These are phyloP conservation scores for Coturnix japonica DNA, from an alignment of 2,113 vertebrate species.

Conservation along the genomic window DNA sequence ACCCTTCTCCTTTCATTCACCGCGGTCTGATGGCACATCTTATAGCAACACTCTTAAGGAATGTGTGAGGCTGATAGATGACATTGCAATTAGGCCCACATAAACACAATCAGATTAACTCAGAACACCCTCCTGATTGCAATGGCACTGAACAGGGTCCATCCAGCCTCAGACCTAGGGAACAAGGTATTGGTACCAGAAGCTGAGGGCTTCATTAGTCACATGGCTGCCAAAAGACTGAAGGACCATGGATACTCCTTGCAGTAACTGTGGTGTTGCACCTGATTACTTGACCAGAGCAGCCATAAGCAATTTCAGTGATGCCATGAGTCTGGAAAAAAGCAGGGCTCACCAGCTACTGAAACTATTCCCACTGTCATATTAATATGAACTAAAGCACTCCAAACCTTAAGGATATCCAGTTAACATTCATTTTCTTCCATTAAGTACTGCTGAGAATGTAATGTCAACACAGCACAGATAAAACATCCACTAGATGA, in stretches of 20 bases:
- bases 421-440: slow-evolving; percentile 2
- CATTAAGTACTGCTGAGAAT: neutral
- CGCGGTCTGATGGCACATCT: neutral
- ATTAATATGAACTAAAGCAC: slow-evolving; percentile 6
- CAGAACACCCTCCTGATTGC: neutral
- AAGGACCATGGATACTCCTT: neutral
- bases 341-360: neutral
- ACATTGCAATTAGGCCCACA: neutral
- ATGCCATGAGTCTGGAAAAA: neutral
- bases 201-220: neutral
- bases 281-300: neutral
- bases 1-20: neutral
- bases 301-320: neutral
- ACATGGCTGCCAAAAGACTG: neutral
- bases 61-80: neutral
- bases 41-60: neutral
- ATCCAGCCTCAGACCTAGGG: neutral
- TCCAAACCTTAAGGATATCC: slow-evolving; percentile 9
- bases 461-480: slow-evolving; percentile 12
- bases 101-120: neutral
- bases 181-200: neutral
- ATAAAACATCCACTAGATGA: neutral
- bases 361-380: neutral
- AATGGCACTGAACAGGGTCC: neutral
- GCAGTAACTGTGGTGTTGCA: neutral